These are phyloP conservation scores for Dreissena polymorpha DNA, from an alignment of 1,140 invertebrate species.

Conservation along the genomic window DNA sequence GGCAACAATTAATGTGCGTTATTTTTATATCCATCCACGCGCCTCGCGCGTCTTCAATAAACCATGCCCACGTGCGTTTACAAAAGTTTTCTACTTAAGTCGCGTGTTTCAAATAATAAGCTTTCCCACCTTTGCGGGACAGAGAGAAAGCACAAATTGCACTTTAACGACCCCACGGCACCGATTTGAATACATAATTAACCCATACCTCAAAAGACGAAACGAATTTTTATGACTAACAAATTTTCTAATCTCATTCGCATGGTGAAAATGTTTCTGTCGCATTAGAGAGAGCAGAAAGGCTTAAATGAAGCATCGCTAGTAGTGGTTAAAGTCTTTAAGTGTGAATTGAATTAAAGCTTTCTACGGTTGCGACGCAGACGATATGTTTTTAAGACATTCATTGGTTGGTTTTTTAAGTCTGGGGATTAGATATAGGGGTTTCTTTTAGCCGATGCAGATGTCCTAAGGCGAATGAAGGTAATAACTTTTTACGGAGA, in stretches of 20 bases:
- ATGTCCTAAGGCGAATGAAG: neutral
- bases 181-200: conserved; percentile 31
- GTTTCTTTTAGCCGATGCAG: neutral
- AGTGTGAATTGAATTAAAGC: neutral
- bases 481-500: too few relatives aligned
- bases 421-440: conserved; percentile 14
- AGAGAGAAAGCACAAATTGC: conserved; percentile 48
- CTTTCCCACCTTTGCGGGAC: conserved; percentile 40
- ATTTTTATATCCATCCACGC: too few relatives aligned
- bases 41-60: too few relatives aligned
- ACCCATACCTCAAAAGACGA: conserved; percentile 40
- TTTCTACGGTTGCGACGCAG: conserved; percentile 17
- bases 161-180: conserved; percentile 38
- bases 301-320: conserved; percentile 32
- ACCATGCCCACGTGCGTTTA: conserved; percentile 36
- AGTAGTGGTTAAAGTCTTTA: conserved; percentile 28
- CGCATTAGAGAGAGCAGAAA: neutral
- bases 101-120: conserved; percentile 40
- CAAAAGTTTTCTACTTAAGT: conserved; percentile 45
- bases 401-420: conserved; percentile 33
- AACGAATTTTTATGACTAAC: conserved; percentile 55
- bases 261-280: conserved; percentile 19
- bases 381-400: conserved; percentile 19
- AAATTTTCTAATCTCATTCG: conserved; percentile 42
- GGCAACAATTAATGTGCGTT: too few relatives aligned